Base-by-base conservation (phyloP, 2,888 invertebrate genomes). In the Charanyca ferruginea region DNA sequence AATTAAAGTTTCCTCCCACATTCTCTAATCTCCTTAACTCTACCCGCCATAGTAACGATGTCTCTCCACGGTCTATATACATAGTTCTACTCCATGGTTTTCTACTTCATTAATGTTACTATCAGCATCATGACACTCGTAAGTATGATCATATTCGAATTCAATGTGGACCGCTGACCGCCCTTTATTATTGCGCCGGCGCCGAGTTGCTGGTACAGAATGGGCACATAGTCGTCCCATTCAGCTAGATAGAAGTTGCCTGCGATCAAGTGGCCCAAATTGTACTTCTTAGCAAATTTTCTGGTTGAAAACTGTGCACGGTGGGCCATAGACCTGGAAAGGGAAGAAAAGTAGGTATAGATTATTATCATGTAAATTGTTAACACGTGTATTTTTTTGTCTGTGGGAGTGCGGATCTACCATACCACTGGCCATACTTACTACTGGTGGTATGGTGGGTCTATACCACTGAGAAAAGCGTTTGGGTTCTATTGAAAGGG, bases 401-500 rank as follows among this genome's bases (percentile, higher is more conserved):
- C 1, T 32, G 32, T 2, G 6, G 9, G 32, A 32, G n/a, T n/a
- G n/a, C n/a, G n/a, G n/a, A n/a, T n/a, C n/a, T n/a, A n/a, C n/a
- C n/a, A n/a, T n/a, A n/a, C n/a, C n/a, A n/a, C n/a, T n/a, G n/a
- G n/a, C n/a, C n/a, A n/a, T n/a, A n/a, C n/a, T n/a, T n/a, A n/a
- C n/a, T n/a, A n/a, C n/a, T n/a, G n/a, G n/a, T n/a, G n/a, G n/a
- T n/a, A n/a, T n/a, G n/a, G n/a, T n/a, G n/a, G n/a, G n/a, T n/a
- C n/a, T n/a, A n/a, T n/a, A n/a, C n/a, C n/a, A n/a, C n/a, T n/a
- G n/a, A n/a, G n/a, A n/a, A n/a, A n/a, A n/a, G n/a, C n/a, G n/a
- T n/a, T n/a, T n/a, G n/a, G n/a, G n/a, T n/a, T 98, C 97, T 98
- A 98, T 98, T 98, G 97, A 98, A 98, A 98, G 98, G 98, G 98